phyloP scores from a whole-genome alignment of 2,797 vertebrate species.

The Neosilurus hyrtlii region DNA sequence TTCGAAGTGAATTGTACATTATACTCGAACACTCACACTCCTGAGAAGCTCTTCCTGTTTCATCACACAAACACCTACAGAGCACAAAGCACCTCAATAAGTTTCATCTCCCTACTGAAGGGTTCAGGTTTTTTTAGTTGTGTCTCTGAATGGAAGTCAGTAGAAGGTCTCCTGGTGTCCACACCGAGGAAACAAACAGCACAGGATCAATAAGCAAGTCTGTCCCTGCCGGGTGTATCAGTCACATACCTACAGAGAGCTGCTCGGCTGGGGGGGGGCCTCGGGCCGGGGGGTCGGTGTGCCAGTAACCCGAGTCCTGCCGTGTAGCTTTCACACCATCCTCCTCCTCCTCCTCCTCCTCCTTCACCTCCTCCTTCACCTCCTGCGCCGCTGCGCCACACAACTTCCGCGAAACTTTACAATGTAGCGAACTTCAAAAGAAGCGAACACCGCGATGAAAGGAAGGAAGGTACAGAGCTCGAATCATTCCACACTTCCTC shows the following conservation, averaged over 20 bases:
- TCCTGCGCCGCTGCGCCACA: not conserved
- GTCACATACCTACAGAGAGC: not conserved
- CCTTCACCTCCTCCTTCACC: not conserved
- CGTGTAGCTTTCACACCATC: constrained; percentile 12
- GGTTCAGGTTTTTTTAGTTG: not conserved
- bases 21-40: no score
- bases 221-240: no score
- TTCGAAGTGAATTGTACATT: no score
- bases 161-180: not conserved
- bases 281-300: not conserved
- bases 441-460: no score
- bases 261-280: not conserved
- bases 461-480: not conserved
- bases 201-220: not conserved
- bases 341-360: not conserved
- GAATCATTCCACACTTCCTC: not conserved
- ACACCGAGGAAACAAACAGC: not conserved
- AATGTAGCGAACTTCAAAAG: no score
- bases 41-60: no score
- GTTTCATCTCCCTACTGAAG: not conserved
- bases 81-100: no score
- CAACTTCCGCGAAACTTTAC: not conserved
- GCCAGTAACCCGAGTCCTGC: not conserved
- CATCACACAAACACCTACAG: no score
- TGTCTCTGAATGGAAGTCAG: not conserved